phyloP scores from a whole-genome alignment of 64 coral and sea anemone genomes.

The Pachyseris speciosa region DNA sequence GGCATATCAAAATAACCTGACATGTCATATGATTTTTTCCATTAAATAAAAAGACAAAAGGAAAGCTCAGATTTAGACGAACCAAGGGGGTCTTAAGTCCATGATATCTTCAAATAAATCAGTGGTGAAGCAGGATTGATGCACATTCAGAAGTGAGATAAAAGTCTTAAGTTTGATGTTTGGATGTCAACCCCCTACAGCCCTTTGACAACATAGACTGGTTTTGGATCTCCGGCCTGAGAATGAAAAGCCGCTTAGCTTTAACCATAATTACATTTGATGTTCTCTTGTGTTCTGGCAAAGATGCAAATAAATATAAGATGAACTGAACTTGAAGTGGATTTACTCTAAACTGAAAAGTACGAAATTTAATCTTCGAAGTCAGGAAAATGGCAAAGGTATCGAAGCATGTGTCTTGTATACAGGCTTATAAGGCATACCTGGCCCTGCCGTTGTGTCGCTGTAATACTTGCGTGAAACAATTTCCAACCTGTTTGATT shows the following conservation, averaged over 20 bases:
- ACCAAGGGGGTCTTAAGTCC: not conserved
- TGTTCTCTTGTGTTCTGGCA: not conserved
- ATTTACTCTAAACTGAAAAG: not conserved
- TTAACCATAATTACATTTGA: not conserved
- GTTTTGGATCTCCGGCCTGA: not conserved
- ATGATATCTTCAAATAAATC: not conserved
- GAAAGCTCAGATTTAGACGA: not conserved
- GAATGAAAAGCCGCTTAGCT: not conserved
- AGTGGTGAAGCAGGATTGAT: not conserved
- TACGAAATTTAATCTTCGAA: not conserved
- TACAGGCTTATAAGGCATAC: no score
- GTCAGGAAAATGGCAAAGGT: no score
- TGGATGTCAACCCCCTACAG: not conserved
- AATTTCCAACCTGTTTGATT: not conserved
- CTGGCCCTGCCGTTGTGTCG: no score
- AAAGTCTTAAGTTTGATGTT: not conserved
- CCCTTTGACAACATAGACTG: no score
- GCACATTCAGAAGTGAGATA: not conserved
- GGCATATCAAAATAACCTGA: no score
- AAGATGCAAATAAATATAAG: not conserved
- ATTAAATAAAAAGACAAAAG: no score
- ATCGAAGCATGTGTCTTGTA: no score
- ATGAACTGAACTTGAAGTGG: not conserved
- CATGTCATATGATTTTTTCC: no score
- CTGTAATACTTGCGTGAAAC: no score